These are phyloP conservation scores for Siphlonurus alternatus DNA, from an alignment of 2,888 invertebrate genomes.

Conservation along the genomic window DNA sequence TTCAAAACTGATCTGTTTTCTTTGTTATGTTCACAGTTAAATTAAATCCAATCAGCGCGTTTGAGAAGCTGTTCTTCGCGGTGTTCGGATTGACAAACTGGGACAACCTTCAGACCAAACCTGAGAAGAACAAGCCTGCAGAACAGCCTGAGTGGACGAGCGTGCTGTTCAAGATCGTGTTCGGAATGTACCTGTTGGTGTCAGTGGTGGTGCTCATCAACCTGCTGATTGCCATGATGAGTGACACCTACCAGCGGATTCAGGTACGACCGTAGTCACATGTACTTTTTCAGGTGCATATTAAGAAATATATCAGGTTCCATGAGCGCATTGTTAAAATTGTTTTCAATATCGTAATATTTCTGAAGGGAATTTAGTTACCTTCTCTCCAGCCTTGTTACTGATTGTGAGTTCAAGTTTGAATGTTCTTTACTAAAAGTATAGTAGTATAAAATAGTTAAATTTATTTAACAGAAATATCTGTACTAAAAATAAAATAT, in stretches of 20 bases:
- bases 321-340: too few species aligned
- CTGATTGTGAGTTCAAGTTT: neutral
- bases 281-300: neutral
- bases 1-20: neutral
- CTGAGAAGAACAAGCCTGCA: slow-evolving; percentile 25
- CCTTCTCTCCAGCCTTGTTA: too few species aligned
- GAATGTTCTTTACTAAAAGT: too few species aligned
- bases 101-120: slow-evolving; percentile 61
- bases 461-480: too few species aligned
- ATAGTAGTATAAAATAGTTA: too few species aligned
- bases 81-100: slow-evolving; percentile 88
- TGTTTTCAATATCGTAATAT: too few species aligned
- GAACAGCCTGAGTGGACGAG: slow-evolving; percentile 63
- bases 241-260: slow-evolving; percentile 97
- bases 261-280: slow-evolving; percentile 21
- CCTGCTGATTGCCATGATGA: slow-evolving; percentile 99
- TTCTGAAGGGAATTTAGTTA: too few species aligned
- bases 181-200: slow-evolving; percentile 95
- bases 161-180: slow-evolving; percentile 76
- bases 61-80: slow-evolving; percentile 96
- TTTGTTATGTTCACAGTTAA: slow-evolving; percentile 49
- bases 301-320: too few species aligned
- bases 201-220: slow-evolving; percentile 96
- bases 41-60: slow-evolving; percentile 79
- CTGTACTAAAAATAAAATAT: too few species aligned